Evolutionary conservation across 2,113 vertebrate species (phyloP).

Genomic region (Oreochromis spilurus): DNA sequence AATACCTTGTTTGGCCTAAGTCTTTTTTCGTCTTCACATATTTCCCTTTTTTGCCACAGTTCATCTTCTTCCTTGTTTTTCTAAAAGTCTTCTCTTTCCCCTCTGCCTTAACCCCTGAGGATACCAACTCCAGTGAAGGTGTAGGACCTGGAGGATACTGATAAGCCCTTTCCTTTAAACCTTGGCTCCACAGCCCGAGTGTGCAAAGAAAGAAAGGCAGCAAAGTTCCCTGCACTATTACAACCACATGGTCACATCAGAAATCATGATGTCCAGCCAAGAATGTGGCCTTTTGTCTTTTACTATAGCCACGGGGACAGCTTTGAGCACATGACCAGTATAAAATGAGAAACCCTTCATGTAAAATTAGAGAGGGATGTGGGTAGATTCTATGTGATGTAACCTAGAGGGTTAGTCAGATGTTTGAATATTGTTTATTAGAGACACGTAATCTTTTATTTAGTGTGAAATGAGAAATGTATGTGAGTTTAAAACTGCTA

Average conservation of each 20-base stretch:
- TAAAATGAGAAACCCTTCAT: background rate
- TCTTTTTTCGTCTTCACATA: background rate
- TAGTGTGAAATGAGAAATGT: background rate
- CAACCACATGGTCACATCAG: constrained; percentile 11
- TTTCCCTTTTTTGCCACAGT: background rate
- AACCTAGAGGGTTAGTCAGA: background rate
- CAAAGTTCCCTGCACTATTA: background rate
- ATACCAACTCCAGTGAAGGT: constrained; percentile 46
- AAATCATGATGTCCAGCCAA: background rate
- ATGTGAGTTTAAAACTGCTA: background rate
- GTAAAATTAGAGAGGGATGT: background rate
- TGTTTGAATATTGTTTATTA: background rate
- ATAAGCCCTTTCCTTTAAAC: constrained; percentile 68
- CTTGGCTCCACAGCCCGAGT: constrained; percentile 48
- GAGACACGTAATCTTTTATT: background rate
- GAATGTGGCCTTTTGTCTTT: constrained; percentile 13
- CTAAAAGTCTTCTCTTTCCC: background rate
- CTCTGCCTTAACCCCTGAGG: background rate
- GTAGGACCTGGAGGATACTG: constrained; percentile 67
- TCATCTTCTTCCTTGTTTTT: background rate
- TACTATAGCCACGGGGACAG: background rate
- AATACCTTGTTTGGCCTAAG: background rate
- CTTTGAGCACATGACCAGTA: background rate
- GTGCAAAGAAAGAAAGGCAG: constrained; percentile 30
- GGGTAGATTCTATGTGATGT: background rate